Evolutionary conservation across 2,888 invertebrate genomes (phyloP).

Genomic region (Omphaloscelis lunosa): DNA sequence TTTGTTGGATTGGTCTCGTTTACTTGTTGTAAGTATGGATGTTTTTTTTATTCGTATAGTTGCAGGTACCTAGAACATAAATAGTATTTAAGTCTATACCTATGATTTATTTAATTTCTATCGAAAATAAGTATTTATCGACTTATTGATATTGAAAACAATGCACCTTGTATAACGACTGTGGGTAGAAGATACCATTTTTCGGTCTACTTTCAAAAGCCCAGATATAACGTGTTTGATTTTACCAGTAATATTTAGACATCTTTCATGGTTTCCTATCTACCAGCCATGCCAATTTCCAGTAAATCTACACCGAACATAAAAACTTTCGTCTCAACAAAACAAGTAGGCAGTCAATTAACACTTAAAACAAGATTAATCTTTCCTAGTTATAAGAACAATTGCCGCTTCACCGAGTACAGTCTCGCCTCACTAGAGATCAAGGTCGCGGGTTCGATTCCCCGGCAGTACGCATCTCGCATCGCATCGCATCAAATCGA

Average conservation of each 20-base stretch:
- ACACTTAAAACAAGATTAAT: conserved; percentile 35
- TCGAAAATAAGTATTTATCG: neutral
- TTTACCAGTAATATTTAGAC: neutral
- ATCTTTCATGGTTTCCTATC: neutral
- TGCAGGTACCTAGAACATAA: neutral
- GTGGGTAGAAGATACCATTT: neutral
- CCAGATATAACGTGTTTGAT: neutral
- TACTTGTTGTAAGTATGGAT: conserved; percentile 49
- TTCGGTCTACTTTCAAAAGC: neutral
- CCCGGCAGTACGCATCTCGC: conserved; percentile 25
- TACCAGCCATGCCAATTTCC: neutral
- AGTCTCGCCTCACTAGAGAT: conserved; percentile 57
- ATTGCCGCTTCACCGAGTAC: conserved; percentile 55
- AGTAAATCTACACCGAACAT: neutral
- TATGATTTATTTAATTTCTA: neutral
- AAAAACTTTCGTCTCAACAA: conserved; percentile 38
- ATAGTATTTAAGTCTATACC: neutral
- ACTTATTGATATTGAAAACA: neutral
- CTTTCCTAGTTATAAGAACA: conserved; percentile 45
- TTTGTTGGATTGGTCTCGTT: conserved; percentile 61
- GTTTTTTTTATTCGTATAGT: neutral
- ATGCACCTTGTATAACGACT: neutral
- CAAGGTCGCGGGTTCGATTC: conserved; percentile 65
- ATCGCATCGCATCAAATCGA: conserved; percentile 42
- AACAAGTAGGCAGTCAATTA: conserved; percentile 17